These are phyloP conservation scores for Tympanoctomys barrerae DNA, from an alignment of 2,797 vertebrate species.

Conservation along the genomic window DNA sequence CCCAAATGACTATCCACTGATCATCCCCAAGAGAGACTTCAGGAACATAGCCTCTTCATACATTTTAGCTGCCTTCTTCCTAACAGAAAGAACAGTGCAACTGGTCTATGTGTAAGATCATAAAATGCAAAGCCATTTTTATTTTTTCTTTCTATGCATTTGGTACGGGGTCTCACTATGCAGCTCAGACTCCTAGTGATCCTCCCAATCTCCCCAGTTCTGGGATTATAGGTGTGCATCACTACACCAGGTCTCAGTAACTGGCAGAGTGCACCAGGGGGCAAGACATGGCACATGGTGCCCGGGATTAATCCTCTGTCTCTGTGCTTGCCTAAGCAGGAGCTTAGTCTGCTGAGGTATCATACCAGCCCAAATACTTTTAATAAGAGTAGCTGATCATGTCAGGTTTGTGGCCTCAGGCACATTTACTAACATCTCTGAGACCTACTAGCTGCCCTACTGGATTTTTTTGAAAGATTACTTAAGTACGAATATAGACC, in stretches of 20 bases:
- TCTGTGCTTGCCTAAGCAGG: too few species aligned
- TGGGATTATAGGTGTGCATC: too few species aligned
- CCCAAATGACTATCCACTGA: background rate
- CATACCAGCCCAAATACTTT: background rate
- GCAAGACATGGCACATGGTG: too few species aligned
- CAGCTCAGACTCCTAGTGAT: too few species aligned
- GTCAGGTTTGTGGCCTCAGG: background rate
- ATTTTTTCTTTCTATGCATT: too few species aligned
- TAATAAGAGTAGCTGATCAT: background rate
- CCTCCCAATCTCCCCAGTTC: too few species aligned
- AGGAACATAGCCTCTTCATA: background rate
- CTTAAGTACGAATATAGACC: background rate
- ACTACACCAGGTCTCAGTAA: too few species aligned
- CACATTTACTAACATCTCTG: conserved; percentile 14
- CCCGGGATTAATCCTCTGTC: too few species aligned
- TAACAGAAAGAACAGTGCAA: background rate
- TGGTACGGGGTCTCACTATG: too few species aligned
- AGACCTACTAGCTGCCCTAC: background rate
- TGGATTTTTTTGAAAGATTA: background rate
- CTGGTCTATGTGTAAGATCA: background rate
- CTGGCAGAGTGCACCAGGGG: too few species aligned
- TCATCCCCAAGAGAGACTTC: background rate
- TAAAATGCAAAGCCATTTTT: conserved; percentile 41
- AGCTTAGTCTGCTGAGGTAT: too few species aligned
- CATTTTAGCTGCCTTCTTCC: background rate